A percentile compares a stretch with the other conserved stretches of the same genome.
Conservation (phyloP, 2,113 vertebrate species). For the Rynchops niger region DNA sequence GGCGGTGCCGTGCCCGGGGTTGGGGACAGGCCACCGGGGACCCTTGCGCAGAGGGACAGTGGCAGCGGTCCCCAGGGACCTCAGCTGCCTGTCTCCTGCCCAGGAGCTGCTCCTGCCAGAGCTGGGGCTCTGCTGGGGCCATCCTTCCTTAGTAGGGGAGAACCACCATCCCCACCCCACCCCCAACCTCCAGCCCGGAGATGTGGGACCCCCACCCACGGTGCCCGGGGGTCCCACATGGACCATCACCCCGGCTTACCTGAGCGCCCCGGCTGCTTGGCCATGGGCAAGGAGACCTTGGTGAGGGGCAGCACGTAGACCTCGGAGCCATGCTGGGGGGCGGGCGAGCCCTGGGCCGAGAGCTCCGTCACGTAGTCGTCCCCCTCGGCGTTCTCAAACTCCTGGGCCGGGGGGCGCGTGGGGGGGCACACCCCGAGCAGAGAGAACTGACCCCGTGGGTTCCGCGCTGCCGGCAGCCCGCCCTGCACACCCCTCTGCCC, state of each 20-base stretch:
- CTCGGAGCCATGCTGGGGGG: conserved; percentile 83
- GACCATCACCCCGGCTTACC: conserved; percentile 70
- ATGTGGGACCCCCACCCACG: rapidly evolving
- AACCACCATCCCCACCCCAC: not conserved
- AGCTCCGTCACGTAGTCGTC: conserved; percentile 84
- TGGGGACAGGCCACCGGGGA: not conserved
- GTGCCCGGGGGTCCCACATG: rapidly evolving
- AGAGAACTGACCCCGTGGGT: not conserved
- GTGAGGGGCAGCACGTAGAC: conserved; percentile 95
- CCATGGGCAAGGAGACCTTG: conserved; percentile 88
- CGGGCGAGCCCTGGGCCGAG: conserved; percentile 84
- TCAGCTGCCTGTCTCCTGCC: not conserved
- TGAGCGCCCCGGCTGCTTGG: conserved; percentile 87
- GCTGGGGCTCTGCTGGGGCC: rapidly evolving
- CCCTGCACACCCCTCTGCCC: rapidly evolving
- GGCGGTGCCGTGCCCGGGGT: rapidly evolving
- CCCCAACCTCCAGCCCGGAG: rapidly evolving
- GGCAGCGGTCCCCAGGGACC: not conserved
- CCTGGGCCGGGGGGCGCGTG: conserved; percentile 64
- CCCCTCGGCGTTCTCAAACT: conserved; percentile 90
- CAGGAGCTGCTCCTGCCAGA: not conserved
- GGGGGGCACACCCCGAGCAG: not conserved
- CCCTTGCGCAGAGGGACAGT: rapidly evolving
- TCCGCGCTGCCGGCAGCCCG: not conserved
- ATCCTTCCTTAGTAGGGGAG: not conserved